Percentiles rank a stretch among this genome's conserved stretches.
Conservation (phyloP, 2,113 vertebrate genomes). For the Callipepla californica region DNA sequence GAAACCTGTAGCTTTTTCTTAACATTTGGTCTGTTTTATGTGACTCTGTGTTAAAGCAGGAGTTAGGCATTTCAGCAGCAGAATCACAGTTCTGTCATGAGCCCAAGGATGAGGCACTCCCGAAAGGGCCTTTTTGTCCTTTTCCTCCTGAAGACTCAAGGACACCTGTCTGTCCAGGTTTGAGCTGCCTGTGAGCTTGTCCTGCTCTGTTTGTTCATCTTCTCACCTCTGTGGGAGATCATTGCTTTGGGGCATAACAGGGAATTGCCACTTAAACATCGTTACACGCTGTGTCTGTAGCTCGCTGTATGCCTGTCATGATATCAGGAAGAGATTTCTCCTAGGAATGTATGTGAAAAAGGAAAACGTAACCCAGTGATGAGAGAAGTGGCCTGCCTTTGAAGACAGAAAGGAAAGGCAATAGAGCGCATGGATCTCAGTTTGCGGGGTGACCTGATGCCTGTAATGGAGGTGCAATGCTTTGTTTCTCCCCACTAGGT, state of each 20-base stretch:
- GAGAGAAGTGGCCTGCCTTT: not conserved
- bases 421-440: not conserved
- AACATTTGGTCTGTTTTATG: not conserved
- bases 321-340: not conserved
- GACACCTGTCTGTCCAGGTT: not conserved
- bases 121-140: not conserved
- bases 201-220: constrained; percentile 14
- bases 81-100: not conserved
- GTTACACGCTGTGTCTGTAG: not conserved
- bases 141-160: not conserved
- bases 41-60: not conserved
- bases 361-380: not conserved
- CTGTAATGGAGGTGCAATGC: constrained; percentile 20
- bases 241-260: constrained; percentile 23
- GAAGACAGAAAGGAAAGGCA: not conserved
- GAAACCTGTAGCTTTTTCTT: not conserved
- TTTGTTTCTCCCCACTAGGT: constrained; percentile 80
- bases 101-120: not conserved
- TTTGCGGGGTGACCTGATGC: not conserved
- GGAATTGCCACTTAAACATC: constrained; percentile 31
- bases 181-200: not conserved
- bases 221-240: not conserved
- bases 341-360: not conserved
- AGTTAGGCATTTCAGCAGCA: not conserved
- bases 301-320: not conserved